Evolutionary conservation across 2,888 invertebrate genomes (phyloP).

Genomic region (Anagyrus pseudococci): DNA sequence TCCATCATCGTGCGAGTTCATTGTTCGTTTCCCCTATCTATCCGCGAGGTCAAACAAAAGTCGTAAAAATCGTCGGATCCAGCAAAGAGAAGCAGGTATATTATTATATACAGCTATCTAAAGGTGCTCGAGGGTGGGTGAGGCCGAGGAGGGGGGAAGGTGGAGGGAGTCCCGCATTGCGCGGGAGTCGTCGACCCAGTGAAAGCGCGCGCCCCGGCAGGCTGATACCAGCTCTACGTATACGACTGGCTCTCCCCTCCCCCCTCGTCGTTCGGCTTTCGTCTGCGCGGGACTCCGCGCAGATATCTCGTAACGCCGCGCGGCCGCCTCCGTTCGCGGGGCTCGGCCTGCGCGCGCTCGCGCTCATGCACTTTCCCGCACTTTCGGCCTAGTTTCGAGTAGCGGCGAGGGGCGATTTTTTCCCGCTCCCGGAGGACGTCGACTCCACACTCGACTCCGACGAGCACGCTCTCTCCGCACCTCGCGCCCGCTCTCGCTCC

Average conservation of each 20-base stretch:
- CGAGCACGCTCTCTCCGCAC: too few relatives aligned
- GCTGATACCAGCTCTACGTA: conserved; percentile 1
- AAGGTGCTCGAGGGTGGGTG: neutral
- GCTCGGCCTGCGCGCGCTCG: neutral
- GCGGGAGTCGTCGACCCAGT: conserved; percentile 21
- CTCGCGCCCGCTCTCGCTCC: neutral
- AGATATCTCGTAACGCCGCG: conserved; percentile 6
- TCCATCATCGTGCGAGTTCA: too few relatives aligned
- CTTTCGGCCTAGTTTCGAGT: conserved; percentile 30
- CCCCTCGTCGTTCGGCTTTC: too few relatives aligned
- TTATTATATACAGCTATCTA: neutral
- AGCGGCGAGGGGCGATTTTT: neutral
- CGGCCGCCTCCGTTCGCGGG: too few relatives aligned
- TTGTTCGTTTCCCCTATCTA: neutral
- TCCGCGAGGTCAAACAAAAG: neutral
- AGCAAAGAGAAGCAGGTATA: neutral
- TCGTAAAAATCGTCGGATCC: neutral
- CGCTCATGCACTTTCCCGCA: conserved; percentile 27
- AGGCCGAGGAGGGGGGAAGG: neutral
- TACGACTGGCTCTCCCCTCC: too few relatives aligned
- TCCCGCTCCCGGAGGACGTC: neutral
- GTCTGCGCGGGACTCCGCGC: neutral
- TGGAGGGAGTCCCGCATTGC: conserved; percentile 12
- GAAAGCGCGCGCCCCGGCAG: conserved; percentile 20
- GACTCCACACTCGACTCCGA: neutral